A percentile compares a stretch with the other conserved stretches of the same genome.
phyloP scores from a whole-genome alignment of 2,797 vertebrate genomes.

The Otus scops region DNA sequence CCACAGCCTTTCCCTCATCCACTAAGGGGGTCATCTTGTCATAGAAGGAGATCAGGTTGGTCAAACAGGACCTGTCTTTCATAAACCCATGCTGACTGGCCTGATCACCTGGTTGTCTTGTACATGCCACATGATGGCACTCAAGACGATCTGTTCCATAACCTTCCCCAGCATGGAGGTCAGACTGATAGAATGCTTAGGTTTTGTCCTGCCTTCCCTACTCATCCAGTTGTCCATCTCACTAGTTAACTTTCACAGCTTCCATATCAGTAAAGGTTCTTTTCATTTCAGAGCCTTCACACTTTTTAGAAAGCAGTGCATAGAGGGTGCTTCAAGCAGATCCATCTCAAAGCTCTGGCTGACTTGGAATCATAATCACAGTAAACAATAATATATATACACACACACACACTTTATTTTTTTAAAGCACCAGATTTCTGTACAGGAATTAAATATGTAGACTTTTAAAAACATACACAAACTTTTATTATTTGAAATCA shows the following conservation, averaged over 20 bases:
- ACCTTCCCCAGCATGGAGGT: neutral
- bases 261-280: neutral
- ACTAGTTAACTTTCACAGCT: neutral
- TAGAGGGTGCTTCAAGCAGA: neutral
- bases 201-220: neutral
- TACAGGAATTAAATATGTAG: neutral
- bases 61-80: neutral
- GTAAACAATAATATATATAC: neutral
- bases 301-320: neutral
- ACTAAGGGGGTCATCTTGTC: too few species aligned
- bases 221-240: neutral
- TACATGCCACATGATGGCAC: neutral
- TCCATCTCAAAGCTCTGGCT: neutral
- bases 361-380: neutral
- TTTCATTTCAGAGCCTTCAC: neutral
- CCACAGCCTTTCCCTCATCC: neutral
- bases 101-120: neutral
- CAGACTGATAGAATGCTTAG: neutral
- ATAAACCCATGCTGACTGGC: neutral
- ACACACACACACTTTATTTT: neutral
- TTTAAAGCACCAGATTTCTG: neutral
- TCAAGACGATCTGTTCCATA: neutral
- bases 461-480: neutral
- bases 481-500: neutral
- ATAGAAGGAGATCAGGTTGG: too few species aligned